Evolutionary conservation across 92 coral and sea anemone genomes (phyloP).

Genomic region (Phenganax subtilis): DNA sequence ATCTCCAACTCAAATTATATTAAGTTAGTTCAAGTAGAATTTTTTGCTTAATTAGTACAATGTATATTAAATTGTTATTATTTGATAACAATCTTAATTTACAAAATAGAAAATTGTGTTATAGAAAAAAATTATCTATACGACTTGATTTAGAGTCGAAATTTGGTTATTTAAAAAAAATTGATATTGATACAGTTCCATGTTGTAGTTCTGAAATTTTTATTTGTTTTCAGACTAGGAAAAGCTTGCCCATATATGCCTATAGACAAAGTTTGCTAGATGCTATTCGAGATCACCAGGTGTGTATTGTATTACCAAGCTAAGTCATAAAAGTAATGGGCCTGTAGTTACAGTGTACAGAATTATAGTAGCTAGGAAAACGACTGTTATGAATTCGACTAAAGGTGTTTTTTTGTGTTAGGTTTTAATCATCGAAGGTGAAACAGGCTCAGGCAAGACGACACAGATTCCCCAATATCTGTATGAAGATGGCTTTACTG

Average conservation of each 20-base stretch:
- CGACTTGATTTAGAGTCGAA: too few species aligned
- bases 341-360: neutral
- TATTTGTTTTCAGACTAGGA: conserved; percentile 59
- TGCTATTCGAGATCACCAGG: conserved; percentile 92
- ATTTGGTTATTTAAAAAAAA: neutral
- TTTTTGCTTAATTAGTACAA: too few species aligned
- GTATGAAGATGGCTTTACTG: conserved; percentile 93
- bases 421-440: conserved; percentile 94
- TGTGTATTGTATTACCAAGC: conserved; percentile 7
- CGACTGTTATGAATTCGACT: neutral
- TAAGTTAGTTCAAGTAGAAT: too few species aligned
- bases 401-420: conserved; percentile 16
- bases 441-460: conserved; percentile 97
- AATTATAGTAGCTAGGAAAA: neutral
- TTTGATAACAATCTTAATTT: too few species aligned
- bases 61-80: too few species aligned
- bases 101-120: too few species aligned
- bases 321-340: neutral
- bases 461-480: conserved; percentile 97
- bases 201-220: neutral
- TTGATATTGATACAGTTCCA: neutral
- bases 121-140: too few species aligned
- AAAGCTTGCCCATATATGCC: conserved; percentile 84
- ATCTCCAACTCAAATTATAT: too few species aligned
- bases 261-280: conserved; percentile 78